These are phyloP conservation scores for Tanaodytes sp. DNA, from an alignment of 2,888 invertebrate species.

Conservation along the genomic window DNA sequence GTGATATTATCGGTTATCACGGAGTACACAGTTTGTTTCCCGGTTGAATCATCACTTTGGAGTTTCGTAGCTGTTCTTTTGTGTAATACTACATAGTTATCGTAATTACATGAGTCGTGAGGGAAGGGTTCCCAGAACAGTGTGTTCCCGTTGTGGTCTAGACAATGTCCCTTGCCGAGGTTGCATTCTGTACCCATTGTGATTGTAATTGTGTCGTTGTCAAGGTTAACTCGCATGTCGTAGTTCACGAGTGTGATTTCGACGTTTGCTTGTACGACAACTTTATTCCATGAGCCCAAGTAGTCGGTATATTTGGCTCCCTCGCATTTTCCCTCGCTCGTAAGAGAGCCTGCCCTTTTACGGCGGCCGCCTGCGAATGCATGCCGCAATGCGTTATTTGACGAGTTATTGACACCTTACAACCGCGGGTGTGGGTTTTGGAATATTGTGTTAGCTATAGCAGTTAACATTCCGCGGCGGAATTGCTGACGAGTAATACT, in stretches of 20 bases:
- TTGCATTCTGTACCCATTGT: slow-evolving; percentile 9
- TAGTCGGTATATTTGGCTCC: not conserved
- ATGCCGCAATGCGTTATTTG: slow-evolving; percentile 6
- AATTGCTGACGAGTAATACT: too few relatives aligned
- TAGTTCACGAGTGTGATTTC: not conserved
- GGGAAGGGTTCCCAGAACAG: slow-evolving; percentile 32
- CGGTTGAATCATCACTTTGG: not conserved
- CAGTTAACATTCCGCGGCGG: too few relatives aligned
- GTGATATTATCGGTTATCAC: slow-evolving; percentile 34
- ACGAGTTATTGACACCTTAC: too few relatives aligned
- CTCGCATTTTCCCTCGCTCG: not conserved
- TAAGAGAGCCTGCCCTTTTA: not conserved
- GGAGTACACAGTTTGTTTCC: slow-evolving; percentile 19
- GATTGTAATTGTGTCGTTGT: not conserved
- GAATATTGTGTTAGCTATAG: too few relatives aligned
- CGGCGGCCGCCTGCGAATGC: not conserved
- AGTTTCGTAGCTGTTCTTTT: slow-evolving; percentile 39
- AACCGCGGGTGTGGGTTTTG: too few relatives aligned
- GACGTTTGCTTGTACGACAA: not conserved
- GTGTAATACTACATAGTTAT: slow-evolving; percentile 45
- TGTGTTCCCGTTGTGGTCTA: slow-evolving; percentile 24
- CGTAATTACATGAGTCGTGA: slow-evolving; percentile 22
- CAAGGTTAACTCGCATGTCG: not conserved
- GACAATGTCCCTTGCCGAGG: slow-evolving; percentile 5
- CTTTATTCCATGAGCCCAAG: not conserved